Percentiles rank a stretch among this genome's conserved stretches.
These are phyloP conservation scores for Rhinoraja longicauda DNA, from an alignment of 2,797 vertebrate species.

Conservation along the genomic window DNA sequence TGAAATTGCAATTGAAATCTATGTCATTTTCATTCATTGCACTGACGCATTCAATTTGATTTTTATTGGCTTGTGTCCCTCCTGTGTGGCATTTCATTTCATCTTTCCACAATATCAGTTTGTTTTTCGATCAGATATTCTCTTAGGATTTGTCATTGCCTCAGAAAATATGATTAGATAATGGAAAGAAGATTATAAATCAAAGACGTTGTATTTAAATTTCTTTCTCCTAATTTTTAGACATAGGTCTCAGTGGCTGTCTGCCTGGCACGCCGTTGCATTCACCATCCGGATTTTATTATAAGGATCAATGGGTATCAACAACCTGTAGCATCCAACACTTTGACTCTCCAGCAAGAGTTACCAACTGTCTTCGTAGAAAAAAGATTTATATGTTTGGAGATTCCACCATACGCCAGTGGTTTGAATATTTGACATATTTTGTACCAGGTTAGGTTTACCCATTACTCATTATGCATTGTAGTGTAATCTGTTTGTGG, in stretches of 20 bases:
- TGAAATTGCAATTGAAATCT: no score
- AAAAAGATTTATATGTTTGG: conserved; percentile 17
- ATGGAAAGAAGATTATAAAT: neutral
- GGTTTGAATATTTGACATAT: neutral
- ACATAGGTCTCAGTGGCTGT: neutral
- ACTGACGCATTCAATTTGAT: no score
- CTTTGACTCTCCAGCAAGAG: neutral
- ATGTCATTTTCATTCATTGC: no score
- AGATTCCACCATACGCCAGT: conserved; percentile 29
- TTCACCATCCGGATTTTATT: conserved; percentile 23
- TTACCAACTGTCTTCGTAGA: neutral
- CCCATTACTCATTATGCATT: neutral
- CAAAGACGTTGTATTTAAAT: neutral
- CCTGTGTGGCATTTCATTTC: no score
- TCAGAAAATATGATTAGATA: no score
- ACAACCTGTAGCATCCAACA: neutral
- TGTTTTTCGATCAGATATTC: no score
- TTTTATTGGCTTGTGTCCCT: no score
- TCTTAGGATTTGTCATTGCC: no score
- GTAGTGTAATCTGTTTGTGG: no score
- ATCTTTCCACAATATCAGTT: no score
- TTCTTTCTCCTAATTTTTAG: neutral
- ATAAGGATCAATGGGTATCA: neutral
- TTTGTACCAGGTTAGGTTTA: conserved; percentile 15
- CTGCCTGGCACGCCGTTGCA: neutral